Evolutionary conservation across 2,113 vertebrate genomes (phyloP), one percentile per base, ranked within the genome.

Genomic region (Pseudorectes ferrugineus): DNA sequence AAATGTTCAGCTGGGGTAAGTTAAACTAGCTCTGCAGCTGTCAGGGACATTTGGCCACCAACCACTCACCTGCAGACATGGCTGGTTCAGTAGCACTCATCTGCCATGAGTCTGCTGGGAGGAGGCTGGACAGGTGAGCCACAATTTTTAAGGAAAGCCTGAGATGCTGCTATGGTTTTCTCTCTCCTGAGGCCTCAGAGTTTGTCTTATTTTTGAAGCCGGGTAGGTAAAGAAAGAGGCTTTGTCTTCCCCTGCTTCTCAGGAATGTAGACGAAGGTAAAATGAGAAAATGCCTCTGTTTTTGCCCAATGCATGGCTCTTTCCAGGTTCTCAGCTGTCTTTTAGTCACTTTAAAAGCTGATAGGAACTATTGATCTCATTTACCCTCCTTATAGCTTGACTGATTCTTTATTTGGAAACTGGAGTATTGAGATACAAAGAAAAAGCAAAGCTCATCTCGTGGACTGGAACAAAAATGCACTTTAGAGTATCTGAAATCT

Each of bases 301-400:
- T 91, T 77, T 95, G 49, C 23, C 35, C 38, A 43, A 86, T 71
- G 45, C 74, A 4, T 36, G 11, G 35, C 15, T 79, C 77, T 92
- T 94, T 62, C 42, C 24, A 83, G 66, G 33, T 83, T 51, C 35
- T 95, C 22, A 40, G 49, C 38, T 89, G 74, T 38, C 58, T 91
- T 63, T 89, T 65, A 91, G 65, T 87, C 51, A 40, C 38, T 88
- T 91, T 83, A 76, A 89, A 89, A 85, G 54, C 67, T 76, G 93
- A 77, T 93, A 76, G 54, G 74, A 88, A 57, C 54, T 92, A 95
- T 58, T 92, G 94, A 90, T 95, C 49, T 85, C 49, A 54, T 91
- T 93, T 93, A 79, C 74, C 33, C 31, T 89, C 87, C 70, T 35
- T 76, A 62, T 82, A 75, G 85, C 78, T 92, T 87, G 62, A 88